Base-by-base conservation (phyloP, 2,888 invertebrate species). In the Polyommatus iphigenia region DNA sequence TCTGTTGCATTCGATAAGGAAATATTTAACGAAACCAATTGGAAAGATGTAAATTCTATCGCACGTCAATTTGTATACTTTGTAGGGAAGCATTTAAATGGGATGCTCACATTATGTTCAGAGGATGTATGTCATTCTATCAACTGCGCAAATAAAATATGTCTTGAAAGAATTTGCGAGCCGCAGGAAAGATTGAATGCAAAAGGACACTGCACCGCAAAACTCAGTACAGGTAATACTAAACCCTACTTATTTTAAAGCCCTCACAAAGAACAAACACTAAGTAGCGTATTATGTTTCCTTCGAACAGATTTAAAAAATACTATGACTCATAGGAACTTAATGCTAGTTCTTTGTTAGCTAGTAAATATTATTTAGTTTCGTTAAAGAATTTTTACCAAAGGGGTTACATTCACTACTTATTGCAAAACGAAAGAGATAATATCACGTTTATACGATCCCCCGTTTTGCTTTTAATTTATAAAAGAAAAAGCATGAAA, bases 81-180 rank as follows among this genome's bases (percentile, higher is more conserved):
- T 80, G 86, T 93, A 8, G 94, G 94, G 15, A 94, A 94, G 88
- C 91, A 94, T 81, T 86, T 91, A n/a, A 87, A 82, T 78, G 93
- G 93, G 29, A 84, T 89, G 76, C 82, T 94, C 81, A 92, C 93
- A 67, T 90, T 93, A 81, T 94, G 93, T 81, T 92, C 93, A 3
- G 84, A 89, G 78, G 87, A 81, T 75, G 82, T 87, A 81, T 94
- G 93, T 79, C 91, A 91, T 82, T 94, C 94, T 46, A 90, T 93
- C 88, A 92, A 92, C 82, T 94, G 94, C 80, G 85, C 82, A 13
- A 84, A 90, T 67, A 91, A 92, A 83, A 84, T 81, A 15, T 94
- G 93, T 80, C 79, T 88, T 1, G 89, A 92, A 79, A 89, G 93
- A 86, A 86, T 85, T 78, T 94, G 93, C 81, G 77, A 78, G 18